These are phyloP conservation scores for Daktulosphaira vitifoliae DNA, from an alignment of 1,140 invertebrate genomes.

Conservation along the genomic window DNA sequence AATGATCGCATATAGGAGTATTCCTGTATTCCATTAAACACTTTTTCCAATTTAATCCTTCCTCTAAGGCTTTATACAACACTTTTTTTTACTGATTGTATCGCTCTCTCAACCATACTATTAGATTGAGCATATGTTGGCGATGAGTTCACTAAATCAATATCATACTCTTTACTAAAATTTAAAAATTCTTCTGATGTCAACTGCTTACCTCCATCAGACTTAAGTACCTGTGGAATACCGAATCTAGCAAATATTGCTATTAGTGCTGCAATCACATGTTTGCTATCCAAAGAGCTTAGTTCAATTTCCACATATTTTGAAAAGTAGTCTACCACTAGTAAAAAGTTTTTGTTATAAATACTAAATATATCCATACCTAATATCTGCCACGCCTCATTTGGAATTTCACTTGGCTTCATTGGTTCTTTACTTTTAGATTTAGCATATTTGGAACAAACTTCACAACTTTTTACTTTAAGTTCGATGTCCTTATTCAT, in stretches of 20 bases:
- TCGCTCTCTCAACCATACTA: background rate
- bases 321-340: background rate
- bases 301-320: slow-evolving; percentile 5
- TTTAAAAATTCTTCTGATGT: background rate
- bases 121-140: background rate
- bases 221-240: background rate
- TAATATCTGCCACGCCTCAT: background rate
- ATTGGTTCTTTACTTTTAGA: too few species aligned
- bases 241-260: background rate
- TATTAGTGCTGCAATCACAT: background rate
- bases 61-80: background rate
- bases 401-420: background rate
- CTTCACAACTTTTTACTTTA: background rate
- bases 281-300: too few species aligned
- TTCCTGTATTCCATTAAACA: background rate
- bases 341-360: background rate
- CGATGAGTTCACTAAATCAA: background rate
- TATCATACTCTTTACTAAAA: background rate
- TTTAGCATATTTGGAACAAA: background rate
- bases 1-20: background rate
- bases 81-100: background rate
- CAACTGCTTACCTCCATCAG: background rate
- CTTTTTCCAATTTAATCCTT: background rate
- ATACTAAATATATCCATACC: background rate
- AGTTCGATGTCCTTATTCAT: background rate